Conservation (phyloP, 2,113 vertebrate genomes). For the Lophotis ruficrista region DNA sequence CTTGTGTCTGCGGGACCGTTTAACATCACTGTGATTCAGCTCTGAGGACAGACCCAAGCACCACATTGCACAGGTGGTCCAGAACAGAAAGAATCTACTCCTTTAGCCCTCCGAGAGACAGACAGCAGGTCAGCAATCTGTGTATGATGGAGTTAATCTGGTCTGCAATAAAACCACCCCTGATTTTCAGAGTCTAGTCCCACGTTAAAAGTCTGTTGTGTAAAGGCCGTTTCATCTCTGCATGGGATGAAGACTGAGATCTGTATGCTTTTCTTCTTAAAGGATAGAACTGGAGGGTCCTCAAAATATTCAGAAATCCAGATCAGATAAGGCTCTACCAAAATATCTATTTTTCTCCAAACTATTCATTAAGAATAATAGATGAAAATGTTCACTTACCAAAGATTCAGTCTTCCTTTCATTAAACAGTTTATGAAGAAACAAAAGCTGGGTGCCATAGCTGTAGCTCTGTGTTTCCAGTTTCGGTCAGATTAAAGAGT, state of each 20-base stretch:
- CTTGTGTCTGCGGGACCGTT: rapidly evolving
- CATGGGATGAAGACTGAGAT: background rate
- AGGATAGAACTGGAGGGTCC: background rate
- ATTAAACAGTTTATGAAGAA: background rate
- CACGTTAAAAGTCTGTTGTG: background rate
- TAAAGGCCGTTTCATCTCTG: background rate
- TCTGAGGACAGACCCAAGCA: background rate
- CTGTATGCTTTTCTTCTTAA: background rate
- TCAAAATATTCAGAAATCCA: background rate
- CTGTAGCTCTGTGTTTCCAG: background rate
- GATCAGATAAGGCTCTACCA: background rate
- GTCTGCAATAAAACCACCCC: rapidly evolving
- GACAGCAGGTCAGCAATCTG: background rate
- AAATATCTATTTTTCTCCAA: background rate
- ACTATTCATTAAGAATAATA: background rate
- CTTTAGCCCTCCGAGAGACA: background rate
- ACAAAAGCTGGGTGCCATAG: background rate
- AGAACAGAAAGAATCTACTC: background rate
- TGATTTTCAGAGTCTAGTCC: background rate
- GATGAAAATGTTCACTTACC: background rate
- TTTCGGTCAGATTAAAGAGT: background rate
- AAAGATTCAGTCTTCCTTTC: background rate
- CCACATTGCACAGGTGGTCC: too few relatives aligned
- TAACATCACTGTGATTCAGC: background rate
- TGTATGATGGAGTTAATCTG: background rate